These are phyloP conservation scores for Apoda limacodes DNA, from an alignment of 2,888 invertebrate species.

Conservation along the genomic window DNA sequence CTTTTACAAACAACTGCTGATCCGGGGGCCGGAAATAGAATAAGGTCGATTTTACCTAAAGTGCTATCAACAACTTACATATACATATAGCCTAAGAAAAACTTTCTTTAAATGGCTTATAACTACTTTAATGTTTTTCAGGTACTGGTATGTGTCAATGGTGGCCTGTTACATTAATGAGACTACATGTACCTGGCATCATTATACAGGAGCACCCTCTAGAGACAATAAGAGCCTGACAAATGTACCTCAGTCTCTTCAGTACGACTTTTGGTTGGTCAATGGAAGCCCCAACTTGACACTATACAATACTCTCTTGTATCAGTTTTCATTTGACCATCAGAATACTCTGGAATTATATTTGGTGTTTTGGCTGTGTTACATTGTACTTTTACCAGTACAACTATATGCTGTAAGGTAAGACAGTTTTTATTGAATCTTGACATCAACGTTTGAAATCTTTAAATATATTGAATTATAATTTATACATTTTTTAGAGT, in stretches of 20 bases:
- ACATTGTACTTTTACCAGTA: constrained; percentile 86
- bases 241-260: constrained; percentile 44
- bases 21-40: too few relatives aligned
- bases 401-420: constrained; percentile 89
- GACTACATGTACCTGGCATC: constrained; percentile 86
- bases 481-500: constrained; percentile 13
- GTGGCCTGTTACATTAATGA: constrained; percentile 91
- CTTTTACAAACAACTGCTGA: too few relatives aligned
- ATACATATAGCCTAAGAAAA: too few relatives aligned
- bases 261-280: constrained; percentile 95
- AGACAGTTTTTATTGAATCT: constrained; percentile 19
- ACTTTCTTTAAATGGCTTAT: too few relatives aligned
- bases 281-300: constrained; percentile 95
- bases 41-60: too few relatives aligned
- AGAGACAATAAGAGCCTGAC: constrained; percentile 43
- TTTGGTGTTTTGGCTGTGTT: constrained; percentile 87
- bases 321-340: constrained; percentile 96
- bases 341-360: constrained; percentile 94
- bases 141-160: constrained; percentile 96
- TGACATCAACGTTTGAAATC: constrained; percentile 11
- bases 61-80: too few relatives aligned
- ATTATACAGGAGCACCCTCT: constrained; percentile 64
- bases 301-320: constrained; percentile 87
- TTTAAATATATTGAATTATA: constrained; percentile 16
- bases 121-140: too few relatives aligned